phyloP scores from a whole-genome alignment of 2,888 invertebrate species.

The Adineta ricciae region DNA sequence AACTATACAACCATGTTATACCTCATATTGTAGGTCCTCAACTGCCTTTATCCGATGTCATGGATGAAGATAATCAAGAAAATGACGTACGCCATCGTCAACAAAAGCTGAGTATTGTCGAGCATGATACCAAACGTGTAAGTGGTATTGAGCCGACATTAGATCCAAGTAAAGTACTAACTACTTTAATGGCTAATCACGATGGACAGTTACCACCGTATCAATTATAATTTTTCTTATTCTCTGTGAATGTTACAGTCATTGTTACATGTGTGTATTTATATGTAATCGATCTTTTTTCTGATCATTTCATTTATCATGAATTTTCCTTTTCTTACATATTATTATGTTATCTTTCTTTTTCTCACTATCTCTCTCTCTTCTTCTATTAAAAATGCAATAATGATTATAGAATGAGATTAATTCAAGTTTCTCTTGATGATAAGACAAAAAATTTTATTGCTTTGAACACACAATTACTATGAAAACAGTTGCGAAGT shows the following conservation, averaged over 20 bases:
- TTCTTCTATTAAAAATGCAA: not conserved
- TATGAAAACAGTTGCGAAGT: no score
- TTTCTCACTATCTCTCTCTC: not conserved
- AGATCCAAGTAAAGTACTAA: not conserved
- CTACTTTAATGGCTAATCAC: not conserved
- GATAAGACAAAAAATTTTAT: not conserved
- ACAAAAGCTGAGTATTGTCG: not conserved
- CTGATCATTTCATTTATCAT: not conserved
- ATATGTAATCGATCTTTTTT: slow-evolving; percentile 1
- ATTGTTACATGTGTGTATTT: not conserved
- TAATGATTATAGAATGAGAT: not conserved
- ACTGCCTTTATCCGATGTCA: not conserved
- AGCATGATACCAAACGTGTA: not conserved
- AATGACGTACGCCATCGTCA: not conserved
- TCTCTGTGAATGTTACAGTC: not conserved
- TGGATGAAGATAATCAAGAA: not conserved
- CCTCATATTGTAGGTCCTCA: not conserved
- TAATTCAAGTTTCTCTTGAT: no score
- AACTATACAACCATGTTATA: not conserved
- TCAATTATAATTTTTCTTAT: not conserved
- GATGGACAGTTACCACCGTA: not conserved
- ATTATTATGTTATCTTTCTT: not conserved
- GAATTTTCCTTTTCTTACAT: not conserved
- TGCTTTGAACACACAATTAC: no score
- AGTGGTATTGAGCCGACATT: not conserved